Evolutionary conservation across 2,888 invertebrate genomes (phyloP), one percentile per base, ranked within the genome.

Genomic region (Thyatira batis): DNA sequence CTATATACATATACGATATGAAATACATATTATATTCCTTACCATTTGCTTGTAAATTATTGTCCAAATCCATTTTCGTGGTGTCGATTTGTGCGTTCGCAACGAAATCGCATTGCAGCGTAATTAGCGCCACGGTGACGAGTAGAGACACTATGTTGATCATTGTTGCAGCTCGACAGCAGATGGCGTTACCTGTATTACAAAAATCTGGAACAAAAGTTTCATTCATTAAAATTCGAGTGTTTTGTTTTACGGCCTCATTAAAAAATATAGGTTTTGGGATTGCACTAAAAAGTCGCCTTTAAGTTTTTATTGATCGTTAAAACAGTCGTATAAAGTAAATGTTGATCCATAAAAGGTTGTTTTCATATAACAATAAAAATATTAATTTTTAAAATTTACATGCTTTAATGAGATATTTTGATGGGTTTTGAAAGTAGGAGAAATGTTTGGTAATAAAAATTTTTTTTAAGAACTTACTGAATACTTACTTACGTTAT

Each of bases 101-200:
- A 53, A 71, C 71, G 17, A 76, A 69, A 1, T 78, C 72, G 63
- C 76, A 82, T 53, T 88, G 84, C 17, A 84, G 74, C 69, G 84
- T 84, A 65, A 87, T 80, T 53, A 91, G 79, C 74, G 84, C 83
- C 70, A 80, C 78, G 50, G 84, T 82, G 85, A 77, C 78, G 69
- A 89, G 78, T 78, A 89, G 81, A 56, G 83, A 80, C 55, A 88
- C 71, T 83, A 87, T 68, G 54, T 77, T 82, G 43, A 82, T 71
- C 89, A 90, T 90, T 72, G 67, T 71, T 58, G 65, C 69, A 78
- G 66, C 60, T 69, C 49, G 68, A 39, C 60, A 63, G 58, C 66
- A 90, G 90, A 81, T 87, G 85, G 73, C 85, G 76, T 43, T 75
- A 55, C 53, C 44, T 55, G 52, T 50, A 52, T 54, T 49, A 33